Conservation (phyloP, 1,140 invertebrate species). For the Diprion similis region DNA sequence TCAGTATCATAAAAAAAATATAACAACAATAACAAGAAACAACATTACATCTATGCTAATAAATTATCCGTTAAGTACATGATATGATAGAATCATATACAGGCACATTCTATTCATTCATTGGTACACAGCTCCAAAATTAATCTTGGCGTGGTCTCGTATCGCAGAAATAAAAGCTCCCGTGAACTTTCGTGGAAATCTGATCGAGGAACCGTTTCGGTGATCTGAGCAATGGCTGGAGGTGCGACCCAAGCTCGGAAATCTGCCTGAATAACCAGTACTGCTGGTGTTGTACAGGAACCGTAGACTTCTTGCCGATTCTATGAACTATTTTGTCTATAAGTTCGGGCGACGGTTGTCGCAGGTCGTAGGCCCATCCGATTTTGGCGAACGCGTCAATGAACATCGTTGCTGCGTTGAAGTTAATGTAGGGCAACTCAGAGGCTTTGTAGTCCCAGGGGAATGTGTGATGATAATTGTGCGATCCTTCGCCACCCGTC, state of each 20-base stretch:
- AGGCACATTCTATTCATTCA: too few relatives aligned
- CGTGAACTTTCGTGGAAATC: neutral
- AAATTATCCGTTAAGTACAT: too few relatives aligned
- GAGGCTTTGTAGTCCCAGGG: constrained; percentile 82
- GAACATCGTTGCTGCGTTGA: constrained; percentile 61
- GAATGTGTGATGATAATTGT: constrained; percentile 93
- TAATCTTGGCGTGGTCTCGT: neutral
- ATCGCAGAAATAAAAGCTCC: neutral
- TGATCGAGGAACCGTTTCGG: neutral
- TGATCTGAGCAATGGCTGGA: too few relatives aligned
- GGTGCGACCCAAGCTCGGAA: too few relatives aligned
- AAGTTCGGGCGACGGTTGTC: constrained; percentile 64
- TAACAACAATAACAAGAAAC: too few relatives aligned
- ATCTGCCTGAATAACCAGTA: constrained; percentile 17
- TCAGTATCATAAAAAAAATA: too few relatives aligned
- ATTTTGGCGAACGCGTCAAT: constrained; percentile 65
- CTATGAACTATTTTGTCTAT: constrained; percentile 55
- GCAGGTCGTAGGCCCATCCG: constrained; percentile 71
- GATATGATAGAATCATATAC: too few relatives aligned
- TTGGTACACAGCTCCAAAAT: too few relatives aligned
- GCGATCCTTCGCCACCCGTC: constrained; percentile 76
- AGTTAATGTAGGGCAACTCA: constrained; percentile 64
- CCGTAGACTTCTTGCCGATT: constrained; percentile 61
- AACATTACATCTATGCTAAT: too few relatives aligned
- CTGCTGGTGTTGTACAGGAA: constrained; percentile 69